A percentile compares a stretch with the other conserved stretches of the same genome.
phyloP scores from a whole-genome alignment of 2,888 invertebrate species.

The Tortricodes alternella region DNA sequence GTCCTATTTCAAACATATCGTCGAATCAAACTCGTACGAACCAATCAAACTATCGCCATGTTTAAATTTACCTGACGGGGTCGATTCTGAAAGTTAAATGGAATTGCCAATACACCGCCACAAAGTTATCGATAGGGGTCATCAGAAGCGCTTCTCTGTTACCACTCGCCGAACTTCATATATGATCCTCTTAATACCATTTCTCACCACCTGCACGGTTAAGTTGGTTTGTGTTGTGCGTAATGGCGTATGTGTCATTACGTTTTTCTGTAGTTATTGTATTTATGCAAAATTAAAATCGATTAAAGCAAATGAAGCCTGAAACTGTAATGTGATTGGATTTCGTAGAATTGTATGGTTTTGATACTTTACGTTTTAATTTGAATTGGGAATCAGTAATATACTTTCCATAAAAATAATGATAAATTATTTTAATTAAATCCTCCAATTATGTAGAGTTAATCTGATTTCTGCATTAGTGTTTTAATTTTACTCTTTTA shows the following conservation, averaged over 20 bases:
- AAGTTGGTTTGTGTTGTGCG: conserved; percentile 16
- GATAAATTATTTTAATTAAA: too few species aligned
- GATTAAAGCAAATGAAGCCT: conserved; percentile 24
- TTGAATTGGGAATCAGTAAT: not conserved
- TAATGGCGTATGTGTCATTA: conserved; percentile 27
- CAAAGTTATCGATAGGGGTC: conserved; percentile 20
- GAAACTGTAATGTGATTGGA: conserved; percentile 24
- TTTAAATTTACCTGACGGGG: conserved; percentile 27
- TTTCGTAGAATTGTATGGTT: conserved; percentile 15
- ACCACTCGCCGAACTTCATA: not conserved
- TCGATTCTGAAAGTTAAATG: conserved; percentile 29
- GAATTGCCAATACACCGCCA: conserved; percentile 27
- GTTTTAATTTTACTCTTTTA: too few species aligned
- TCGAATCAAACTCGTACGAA: conserved; percentile 24
- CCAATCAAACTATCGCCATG: conserved; percentile 29
- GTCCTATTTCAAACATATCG: conserved; percentile 22
- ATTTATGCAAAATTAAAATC: conserved; percentile 20
- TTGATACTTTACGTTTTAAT: not conserved
- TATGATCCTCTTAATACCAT: not conserved
- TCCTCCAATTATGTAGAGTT: too few species aligned
- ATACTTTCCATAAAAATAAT: not conserved
- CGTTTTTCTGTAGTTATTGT: conserved; percentile 27
- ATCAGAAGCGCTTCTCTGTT: not conserved
- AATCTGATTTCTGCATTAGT: too few species aligned
- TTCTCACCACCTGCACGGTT: not conserved